Conservation (phyloP, 2,797 vertebrate genomes). For the Eidolon dupreanum region DNA sequence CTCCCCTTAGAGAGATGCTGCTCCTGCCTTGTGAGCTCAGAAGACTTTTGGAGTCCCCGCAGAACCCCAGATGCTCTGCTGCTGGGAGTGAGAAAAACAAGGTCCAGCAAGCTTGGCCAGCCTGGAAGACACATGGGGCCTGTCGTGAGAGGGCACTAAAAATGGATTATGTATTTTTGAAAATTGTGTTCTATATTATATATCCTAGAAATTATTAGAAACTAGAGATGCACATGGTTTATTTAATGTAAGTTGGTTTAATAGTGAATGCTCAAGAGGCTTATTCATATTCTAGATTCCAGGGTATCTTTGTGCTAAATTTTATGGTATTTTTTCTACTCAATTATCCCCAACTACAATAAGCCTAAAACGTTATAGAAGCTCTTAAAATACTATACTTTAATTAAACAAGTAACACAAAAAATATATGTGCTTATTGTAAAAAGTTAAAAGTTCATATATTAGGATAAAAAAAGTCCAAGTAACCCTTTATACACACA, state of each 20-base stretch:
- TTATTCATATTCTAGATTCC: neutral
- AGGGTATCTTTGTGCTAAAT: neutral
- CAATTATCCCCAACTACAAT: neutral
- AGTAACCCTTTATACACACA: neutral
- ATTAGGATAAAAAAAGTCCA: neutral
- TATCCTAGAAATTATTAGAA: neutral
- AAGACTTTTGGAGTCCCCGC: neutral
- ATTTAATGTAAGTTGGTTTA: neutral
- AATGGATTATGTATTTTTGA: neutral
- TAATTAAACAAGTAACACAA: slow-evolving; percentile 19
- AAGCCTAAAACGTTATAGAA: neutral
- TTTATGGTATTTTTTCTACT: neutral
- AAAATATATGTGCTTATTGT: neutral
- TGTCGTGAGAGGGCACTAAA: neutral
- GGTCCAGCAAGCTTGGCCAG: neutral
- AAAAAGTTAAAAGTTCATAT: slow-evolving; percentile 3
- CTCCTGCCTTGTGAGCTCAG: neutral
- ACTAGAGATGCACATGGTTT: neutral
- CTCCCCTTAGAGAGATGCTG: neutral
- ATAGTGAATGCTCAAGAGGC: neutral
- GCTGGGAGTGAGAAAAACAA: neutral
- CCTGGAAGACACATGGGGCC: neutral
- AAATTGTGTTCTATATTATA: neutral
- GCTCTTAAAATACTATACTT: neutral
- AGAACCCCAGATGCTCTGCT: neutral